Base-by-base conservation (phyloP, 2,797 vertebrate species). In the Phataginus tetradactyla region DNA sequence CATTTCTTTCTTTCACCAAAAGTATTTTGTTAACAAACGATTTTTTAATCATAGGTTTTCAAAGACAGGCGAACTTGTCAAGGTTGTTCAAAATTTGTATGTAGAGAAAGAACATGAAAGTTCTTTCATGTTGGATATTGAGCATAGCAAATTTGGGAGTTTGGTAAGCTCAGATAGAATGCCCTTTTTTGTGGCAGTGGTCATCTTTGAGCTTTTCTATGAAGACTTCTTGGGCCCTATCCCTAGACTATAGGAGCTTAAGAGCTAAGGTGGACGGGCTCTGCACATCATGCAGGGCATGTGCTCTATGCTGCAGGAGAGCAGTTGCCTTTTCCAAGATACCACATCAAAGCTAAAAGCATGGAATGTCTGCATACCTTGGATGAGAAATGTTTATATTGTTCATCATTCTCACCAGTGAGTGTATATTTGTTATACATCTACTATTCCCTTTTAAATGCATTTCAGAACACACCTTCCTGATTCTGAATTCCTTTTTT, bases 261-360 rank as follows among this genome's bases (percentile, higher is more conserved):
- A 37, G 81, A 39, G 25, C 4, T 3, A 23, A 34, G 80, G 21
- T 53, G 25, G 10, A 66, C 1, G 45, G 29, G 2, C n/a, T 66
- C 3, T 2, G 21, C 29, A 21, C 3, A 10, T 71, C 45, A 27
- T 0, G 0, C 29, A 78, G 21, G 17, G 7, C 1, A 14, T 21
- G 5, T 5, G 2, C 21, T 61, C 25, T 39, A 32, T 3, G 27
- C 42, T 59, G 10, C 18, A 17, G 7, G 7, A 78, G 69, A 45
- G 3, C 9, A 49, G 18, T 37, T 29, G 27, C 55, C 39, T 81
- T 71, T 63, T 85, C 21, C 42, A 45, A 45, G 49, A 37, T 29
- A 42, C 75, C 32, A 14, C 5, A 1, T 66, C 25, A 39, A 61
- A 87, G 20, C 13, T 34, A 23, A 71, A 66, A 49, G 13, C 55